These are phyloP conservation scores for Charina bottae DNA, from an alignment of 2,113 vertebrate genomes.

Conservation along the genomic window DNA sequence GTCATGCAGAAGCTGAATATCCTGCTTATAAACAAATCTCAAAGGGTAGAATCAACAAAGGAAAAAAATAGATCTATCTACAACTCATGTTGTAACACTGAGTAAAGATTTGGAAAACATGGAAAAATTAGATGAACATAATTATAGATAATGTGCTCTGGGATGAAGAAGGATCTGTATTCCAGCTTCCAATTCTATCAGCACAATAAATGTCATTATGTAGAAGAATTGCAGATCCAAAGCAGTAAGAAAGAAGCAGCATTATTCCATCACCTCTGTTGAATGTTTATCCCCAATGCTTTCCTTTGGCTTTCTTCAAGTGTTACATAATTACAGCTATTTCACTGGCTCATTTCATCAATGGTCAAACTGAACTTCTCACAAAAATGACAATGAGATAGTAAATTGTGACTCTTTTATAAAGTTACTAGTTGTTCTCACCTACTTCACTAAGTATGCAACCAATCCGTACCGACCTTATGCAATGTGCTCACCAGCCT, in stretches of 20 bases:
- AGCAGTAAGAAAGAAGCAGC: not conserved
- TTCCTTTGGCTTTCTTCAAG: not conserved
- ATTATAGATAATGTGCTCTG: not conserved
- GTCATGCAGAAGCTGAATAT: not conserved
- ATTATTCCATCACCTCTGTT: not conserved
- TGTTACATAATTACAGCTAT: not conserved
- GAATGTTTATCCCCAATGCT: not conserved
- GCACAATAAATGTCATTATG: not conserved
- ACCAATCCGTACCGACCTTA: not conserved
- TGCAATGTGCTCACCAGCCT: not conserved
- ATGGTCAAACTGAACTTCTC: not conserved
- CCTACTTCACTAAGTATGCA: not conserved
- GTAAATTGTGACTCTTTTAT: not conserved
- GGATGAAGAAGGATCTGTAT: not conserved
- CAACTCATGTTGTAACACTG: not conserved
- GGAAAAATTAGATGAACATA: not conserved
- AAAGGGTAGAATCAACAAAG: not conserved
- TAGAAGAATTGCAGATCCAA: not conserved
- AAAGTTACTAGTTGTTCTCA: not conserved
- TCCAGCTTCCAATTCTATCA: not conserved
- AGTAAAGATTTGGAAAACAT: not conserved
- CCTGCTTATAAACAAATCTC: not conserved
- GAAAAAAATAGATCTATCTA: not conserved
- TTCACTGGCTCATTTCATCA: not conserved
- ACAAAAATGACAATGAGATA: not conserved